Evolutionary conservation across 2,797 vertebrate genomes (phyloP), one percentile per base, ranked within the genome.

Genomic region (Thamnophis elegans): DNA sequence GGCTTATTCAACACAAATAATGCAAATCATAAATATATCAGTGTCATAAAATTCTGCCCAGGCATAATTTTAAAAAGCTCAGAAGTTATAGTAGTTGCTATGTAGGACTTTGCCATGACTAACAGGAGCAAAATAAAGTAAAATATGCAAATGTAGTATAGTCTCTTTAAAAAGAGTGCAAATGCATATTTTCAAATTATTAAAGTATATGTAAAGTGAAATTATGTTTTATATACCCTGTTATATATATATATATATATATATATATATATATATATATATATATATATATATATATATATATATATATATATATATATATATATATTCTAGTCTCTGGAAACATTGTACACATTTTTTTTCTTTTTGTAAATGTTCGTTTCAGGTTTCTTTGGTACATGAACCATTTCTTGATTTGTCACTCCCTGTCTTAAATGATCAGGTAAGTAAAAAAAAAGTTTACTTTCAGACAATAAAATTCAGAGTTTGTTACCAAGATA

Each of bases 351-450:
- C 0, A 42, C 16, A 22, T n/a, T 20, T 78, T 36, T 65, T 78
- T 78, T 91, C 56, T 12, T 85, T 9, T 89, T 73, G 36, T 88
- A 90, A 47, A 88, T 95, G 56, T 95, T 96, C 68, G 62, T 95
- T 97, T 89, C 97, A 99, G 99, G 98, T 99, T 88, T 99, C 99
- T 59, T 97, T 99, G 93, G 99, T 99, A 87, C 98, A 98, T 5
- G 99, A 99, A 96, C 98, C 98, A 96, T 99, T 99, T 97, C 98
- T 99, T 96, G 99, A 99, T 97, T 98, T 99, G 94, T 99, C 99
- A 0, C 98, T 99, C 87, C 98, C 99, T 0, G 97, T 99, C 94
- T 97, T 98, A 94, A 99, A 99, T 95, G 98, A 98, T 94, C 96
- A 99, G 99, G 99, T 99, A 98, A 98, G 97, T 93, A 85, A 11